A percentile compares a stretch with the other conserved stretches of the same genome.
Evolutionary conservation across 2,797 vertebrate species (phyloP).

Genomic region (Xyrichtys novacula): DNA sequence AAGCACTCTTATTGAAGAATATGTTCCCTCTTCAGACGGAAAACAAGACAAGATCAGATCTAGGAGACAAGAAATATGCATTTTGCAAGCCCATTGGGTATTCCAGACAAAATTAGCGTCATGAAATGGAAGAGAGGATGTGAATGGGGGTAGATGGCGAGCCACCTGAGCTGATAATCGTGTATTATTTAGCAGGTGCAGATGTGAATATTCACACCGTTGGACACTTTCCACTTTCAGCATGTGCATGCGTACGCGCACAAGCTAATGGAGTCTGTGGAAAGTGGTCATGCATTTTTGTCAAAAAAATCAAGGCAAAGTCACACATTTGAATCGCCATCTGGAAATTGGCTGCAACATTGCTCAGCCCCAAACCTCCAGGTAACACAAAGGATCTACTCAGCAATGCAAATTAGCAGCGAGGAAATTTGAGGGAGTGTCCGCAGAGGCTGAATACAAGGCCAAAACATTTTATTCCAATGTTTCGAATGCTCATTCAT

Average conservation of each 20-base stretch:
- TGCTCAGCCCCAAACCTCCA: constrained; percentile 66
- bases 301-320: constrained; percentile 59
- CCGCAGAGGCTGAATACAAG: constrained; percentile 50
- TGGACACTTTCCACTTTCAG: constrained; percentile 74
- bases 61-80: constrained; percentile 72
- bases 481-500: constrained; percentile 67
- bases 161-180: constrained; percentile 71
- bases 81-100: constrained; percentile 51
- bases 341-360: constrained; percentile 69
- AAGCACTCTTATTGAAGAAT: constrained; percentile 53
- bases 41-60: constrained; percentile 55
- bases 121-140: constrained; percentile 49
- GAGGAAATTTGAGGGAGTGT: constrained; percentile 58
- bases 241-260: constrained; percentile 44
- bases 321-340: constrained; percentile 68
- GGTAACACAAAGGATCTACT: constrained; percentile 73
- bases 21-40: constrained; percentile 57
- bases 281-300: constrained; percentile 48
- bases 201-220: constrained; percentile 78
- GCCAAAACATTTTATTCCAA: constrained; percentile 64
- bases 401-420: constrained; percentile 72
- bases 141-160: constrained; percentile 45
- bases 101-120: constrained; percentile 65
- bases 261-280: constrained; percentile 69
- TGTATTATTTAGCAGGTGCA: constrained; percentile 82